phyloP scores from a whole-genome alignment of 64 coral and sea anemone species.

The Montipora foliosa region DNA sequence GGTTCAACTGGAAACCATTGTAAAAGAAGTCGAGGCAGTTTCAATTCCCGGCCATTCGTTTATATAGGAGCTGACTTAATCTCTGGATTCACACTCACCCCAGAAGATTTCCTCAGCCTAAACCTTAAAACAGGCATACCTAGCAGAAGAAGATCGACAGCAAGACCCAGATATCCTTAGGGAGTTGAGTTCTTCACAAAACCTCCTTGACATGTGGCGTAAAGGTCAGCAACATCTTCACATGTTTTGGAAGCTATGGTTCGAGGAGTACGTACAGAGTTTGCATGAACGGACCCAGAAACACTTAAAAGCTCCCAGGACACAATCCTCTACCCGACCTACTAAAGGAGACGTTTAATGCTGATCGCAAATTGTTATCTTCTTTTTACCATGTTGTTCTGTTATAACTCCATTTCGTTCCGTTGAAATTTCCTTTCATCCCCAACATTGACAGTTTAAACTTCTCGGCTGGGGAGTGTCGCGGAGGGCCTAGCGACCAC shows the following conservation, averaged over 20 bases:
- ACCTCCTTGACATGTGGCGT: slow-evolving; percentile 36
- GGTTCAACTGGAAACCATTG: slow-evolving; percentile 36
- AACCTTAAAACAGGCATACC: slow-evolving; percentile 23
- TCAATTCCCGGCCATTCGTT: slow-evolving; percentile 56
- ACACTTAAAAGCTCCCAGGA: too few relatives aligned
- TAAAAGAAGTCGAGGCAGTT: slow-evolving; percentile 29
- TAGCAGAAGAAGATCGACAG: not conserved
- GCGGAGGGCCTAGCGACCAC: too few relatives aligned
- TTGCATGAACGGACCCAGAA: too few relatives aligned
- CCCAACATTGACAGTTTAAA: too few relatives aligned
- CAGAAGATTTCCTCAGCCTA: slow-evolving; percentile 40
- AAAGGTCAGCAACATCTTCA: slow-evolving; percentile 50
- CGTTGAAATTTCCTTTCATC: too few relatives aligned
- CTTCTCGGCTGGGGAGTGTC: too few relatives aligned
- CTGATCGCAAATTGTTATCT: too few relatives aligned
- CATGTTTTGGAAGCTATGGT: slow-evolving; percentile 36
- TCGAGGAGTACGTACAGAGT: slow-evolving; percentile 2
- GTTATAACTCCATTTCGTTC: too few relatives aligned
- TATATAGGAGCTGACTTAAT: slow-evolving; percentile 44
- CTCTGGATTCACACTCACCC: slow-evolving; percentile 48
- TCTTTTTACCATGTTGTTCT: too few relatives aligned
- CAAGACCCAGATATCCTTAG: slow-evolving; percentile 43
- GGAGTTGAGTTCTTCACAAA: slow-evolving; percentile 24
- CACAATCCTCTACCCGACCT: too few relatives aligned
- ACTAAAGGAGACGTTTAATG: too few relatives aligned